phyloP scores from a whole-genome alignment of 2,888 invertebrate genomes.

The Amorpha juglandis region DNA sequence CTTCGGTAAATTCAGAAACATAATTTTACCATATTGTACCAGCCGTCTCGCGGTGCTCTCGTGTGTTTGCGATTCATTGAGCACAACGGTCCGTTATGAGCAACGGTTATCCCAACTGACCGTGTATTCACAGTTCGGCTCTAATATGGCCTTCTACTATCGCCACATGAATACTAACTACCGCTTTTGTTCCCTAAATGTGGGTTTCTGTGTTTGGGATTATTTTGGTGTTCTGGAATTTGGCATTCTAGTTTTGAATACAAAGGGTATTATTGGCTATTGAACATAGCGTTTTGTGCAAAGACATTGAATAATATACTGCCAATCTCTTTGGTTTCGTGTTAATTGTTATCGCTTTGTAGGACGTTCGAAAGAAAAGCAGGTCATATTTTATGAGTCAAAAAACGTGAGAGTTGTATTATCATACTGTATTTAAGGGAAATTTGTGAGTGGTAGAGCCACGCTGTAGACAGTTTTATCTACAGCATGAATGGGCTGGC shows the following conservation, averaged over 20 bases:
- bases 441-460: not conserved
- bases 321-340: too few relatives aligned
- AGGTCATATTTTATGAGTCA: not conserved
- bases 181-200: constrained; percentile 47
- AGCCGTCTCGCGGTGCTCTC: not conserved
- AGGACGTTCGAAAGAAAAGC: not conserved
- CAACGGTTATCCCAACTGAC: constrained; percentile 36
- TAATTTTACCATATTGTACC: not conserved
- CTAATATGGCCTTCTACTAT: constrained; percentile 28
- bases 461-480: too few relatives aligned
- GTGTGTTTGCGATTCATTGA: constrained; percentile 36
- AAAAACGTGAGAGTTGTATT: not conserved
- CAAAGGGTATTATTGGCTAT: not conserved
- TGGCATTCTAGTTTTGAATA: not conserved
- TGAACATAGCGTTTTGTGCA: not conserved
- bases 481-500: too few relatives aligned
- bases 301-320: too few relatives aligned
- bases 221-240: constrained; percentile 13
- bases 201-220: constrained; percentile 49
- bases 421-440: not conserved
- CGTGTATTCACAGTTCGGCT: not conserved
- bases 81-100: constrained; percentile 34
- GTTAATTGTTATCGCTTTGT: not conserved
- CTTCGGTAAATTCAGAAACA: too few relatives aligned
- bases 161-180: constrained; percentile 36